Conservation (phyloP, 2,113 vertebrate species). For the Periophthalmodon schlosseri region DNA sequence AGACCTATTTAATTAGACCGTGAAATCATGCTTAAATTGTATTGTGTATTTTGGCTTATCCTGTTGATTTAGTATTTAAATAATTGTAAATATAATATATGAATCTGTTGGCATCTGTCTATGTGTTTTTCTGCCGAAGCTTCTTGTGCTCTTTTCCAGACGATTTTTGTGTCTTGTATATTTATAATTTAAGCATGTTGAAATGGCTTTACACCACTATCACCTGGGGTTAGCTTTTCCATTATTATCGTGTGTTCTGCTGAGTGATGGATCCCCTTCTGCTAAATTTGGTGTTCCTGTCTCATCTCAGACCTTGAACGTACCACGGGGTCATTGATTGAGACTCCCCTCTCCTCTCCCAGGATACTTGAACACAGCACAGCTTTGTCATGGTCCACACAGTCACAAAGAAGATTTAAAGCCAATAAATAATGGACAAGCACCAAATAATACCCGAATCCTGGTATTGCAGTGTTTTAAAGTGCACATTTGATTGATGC, state of each 20-base stretch:
- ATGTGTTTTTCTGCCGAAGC: not conserved
- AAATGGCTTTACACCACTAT: conserved; percentile 34
- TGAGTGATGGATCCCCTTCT: conserved; percentile 9
- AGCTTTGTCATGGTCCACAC: conserved; percentile 34
- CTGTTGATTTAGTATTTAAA: not conserved
- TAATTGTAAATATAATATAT: not conserved
- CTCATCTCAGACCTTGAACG: conserved; percentile 34
- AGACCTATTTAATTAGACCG: too few species aligned
- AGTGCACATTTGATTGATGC: conserved; percentile 26
- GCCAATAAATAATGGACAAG: conserved; percentile 61
- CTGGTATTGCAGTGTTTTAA: conserved; percentile 45
- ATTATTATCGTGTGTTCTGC: conserved; percentile 43
- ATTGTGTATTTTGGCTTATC: not conserved
- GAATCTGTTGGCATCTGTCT: not conserved
- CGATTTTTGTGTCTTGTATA: conserved; percentile 31
- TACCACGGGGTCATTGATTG: conserved; percentile 22
- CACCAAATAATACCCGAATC: conserved; percentile 54
- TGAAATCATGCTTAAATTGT: not conserved
- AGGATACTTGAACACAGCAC: conserved; percentile 35
- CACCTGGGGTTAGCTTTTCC: conserved; percentile 41
- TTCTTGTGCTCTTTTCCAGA: conserved; percentile 30
- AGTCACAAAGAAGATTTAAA: conserved; percentile 52
- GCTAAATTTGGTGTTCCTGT: conserved; percentile 32
- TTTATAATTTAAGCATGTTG: conserved; percentile 31
- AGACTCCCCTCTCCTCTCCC: conserved; percentile 29